Percentiles rank a stretch among this genome's conserved stretches.
These are phyloP conservation scores for Eilema depressum DNA, from an alignment of 2,888 invertebrate genomes.

Conservation along the genomic window DNA sequence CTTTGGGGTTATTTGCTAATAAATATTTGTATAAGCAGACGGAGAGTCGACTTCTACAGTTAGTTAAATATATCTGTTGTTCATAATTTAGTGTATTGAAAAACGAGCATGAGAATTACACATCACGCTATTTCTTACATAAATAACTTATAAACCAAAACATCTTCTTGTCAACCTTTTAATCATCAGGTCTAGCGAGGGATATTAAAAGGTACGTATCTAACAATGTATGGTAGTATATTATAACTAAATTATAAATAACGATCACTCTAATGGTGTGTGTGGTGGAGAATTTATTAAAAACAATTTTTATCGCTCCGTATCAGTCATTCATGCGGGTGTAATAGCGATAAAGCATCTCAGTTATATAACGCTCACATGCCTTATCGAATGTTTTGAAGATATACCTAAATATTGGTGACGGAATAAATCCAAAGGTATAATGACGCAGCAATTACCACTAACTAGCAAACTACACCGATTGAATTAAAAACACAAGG, in stretches of 20 bases:
- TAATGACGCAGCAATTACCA: conserved; percentile 4
- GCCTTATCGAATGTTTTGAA: conserved; percentile 31
- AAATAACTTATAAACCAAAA: too few relatives aligned
- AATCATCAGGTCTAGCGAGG: too few relatives aligned
- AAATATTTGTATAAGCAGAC: not conserved
- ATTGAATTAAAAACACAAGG: not conserved
- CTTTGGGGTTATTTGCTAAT: not conserved
- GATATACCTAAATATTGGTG: conserved; percentile 19
- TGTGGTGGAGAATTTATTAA: conserved; percentile 30
- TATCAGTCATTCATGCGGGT: conserved; percentile 42
- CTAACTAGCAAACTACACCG: not conserved
- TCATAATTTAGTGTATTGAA: conserved; percentile 13
- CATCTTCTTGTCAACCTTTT: too few relatives aligned
- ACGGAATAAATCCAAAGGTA: conserved; percentile 6
- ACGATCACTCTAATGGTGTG: not conserved
- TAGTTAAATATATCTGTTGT: not conserved
- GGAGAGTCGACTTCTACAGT: not conserved
- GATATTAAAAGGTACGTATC: too few relatives aligned
- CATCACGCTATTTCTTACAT: too few relatives aligned
- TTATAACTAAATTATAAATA: too few relatives aligned
- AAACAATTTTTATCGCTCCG: conserved; percentile 37
- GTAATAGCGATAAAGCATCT: conserved; percentile 31
- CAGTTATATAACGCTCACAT: conserved; percentile 37
- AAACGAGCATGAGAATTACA: too few relatives aligned
- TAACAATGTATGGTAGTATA: too few relatives aligned